A percentile compares a stretch with the other conserved stretches of the same genome.
phyloP scores from a whole-genome alignment of 2,113 vertebrate species.

The Regulus satrapa region DNA sequence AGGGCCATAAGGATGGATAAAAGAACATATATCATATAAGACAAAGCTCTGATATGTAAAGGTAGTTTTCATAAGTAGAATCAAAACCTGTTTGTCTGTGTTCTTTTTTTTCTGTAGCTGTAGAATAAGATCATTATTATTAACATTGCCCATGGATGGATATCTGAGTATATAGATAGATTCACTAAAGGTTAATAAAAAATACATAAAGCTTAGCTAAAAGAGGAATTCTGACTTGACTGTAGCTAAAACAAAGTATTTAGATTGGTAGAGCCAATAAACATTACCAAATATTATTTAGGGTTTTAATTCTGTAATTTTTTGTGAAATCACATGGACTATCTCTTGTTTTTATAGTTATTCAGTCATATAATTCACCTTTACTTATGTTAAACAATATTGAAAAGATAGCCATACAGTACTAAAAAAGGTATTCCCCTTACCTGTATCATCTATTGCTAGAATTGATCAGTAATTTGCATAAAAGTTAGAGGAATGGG shows the following conservation, averaged over 20 bases:
- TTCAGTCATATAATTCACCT: background rate
- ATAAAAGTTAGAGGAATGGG: background rate
- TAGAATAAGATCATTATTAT: background rate
- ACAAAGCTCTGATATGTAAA: background rate
- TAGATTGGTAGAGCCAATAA: background rate
- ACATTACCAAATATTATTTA: background rate
- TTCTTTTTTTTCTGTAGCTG: background rate
- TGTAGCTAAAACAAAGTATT: background rate
- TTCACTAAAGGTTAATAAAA: background rate
- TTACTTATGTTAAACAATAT: background rate
- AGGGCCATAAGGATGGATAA: background rate
- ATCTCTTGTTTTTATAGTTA: background rate
- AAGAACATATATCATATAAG: background rate
- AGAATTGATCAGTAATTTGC: background rate
- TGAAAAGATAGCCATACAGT: background rate
- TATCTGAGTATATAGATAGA: background rate
- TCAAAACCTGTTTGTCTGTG: background rate
- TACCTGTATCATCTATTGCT: background rate
- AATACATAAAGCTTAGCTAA: background rate
- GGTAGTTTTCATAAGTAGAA: background rate
- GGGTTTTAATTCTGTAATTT: background rate
- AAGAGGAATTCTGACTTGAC: background rate
- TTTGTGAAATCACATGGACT: background rate
- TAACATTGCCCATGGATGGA: background rate
- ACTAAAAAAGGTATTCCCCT: background rate